Percentiles rank a stretch among this genome's conserved stretches.
phyloP scores from a whole-genome alignment of 2,797 vertebrate species.

The Esox masquinongy region DNA sequence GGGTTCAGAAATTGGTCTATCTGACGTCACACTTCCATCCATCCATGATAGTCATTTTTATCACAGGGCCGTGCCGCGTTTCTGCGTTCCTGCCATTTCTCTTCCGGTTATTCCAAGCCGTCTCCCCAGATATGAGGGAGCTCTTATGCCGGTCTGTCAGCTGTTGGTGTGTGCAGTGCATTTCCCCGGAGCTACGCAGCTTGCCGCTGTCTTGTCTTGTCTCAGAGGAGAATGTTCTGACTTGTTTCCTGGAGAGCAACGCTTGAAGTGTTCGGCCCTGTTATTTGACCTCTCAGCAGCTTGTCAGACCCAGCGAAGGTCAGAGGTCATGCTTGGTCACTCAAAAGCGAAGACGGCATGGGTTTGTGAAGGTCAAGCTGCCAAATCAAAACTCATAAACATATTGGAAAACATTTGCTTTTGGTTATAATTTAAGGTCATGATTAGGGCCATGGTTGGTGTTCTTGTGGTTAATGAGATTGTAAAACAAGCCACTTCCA shows the following conservation, averaged over 20 bases:
- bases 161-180: conserved; percentile 27
- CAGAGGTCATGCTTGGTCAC: background rate
- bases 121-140: conserved; percentile 45
- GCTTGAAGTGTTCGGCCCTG: background rate
- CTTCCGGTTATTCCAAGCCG: conserved; percentile 1
- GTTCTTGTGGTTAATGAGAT: no score
- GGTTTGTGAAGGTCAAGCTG: background rate
- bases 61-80: conserved; percentile 32
- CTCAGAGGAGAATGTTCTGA: conserved; percentile 27
- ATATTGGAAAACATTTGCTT: no score
- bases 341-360: background rate
- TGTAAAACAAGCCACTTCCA: conserved; percentile 33
- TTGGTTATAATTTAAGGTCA: no score
- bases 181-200: background rate
- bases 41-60: conserved; percentile 7
- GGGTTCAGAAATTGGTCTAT: background rate
- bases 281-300: background rate
- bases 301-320: background rate
- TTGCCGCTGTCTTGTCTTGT: conserved; percentile 18
- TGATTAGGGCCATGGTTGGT: no score
- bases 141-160: conserved; percentile 39
- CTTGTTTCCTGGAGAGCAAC: conserved; percentile 24
- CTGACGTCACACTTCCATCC: conserved; percentile 23
- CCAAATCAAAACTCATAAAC: no score
- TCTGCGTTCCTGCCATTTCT: conserved; percentile 67